phyloP scores from a whole-genome alignment of 2,888 invertebrate genomes.

The Synergus japonicus region DNA sequence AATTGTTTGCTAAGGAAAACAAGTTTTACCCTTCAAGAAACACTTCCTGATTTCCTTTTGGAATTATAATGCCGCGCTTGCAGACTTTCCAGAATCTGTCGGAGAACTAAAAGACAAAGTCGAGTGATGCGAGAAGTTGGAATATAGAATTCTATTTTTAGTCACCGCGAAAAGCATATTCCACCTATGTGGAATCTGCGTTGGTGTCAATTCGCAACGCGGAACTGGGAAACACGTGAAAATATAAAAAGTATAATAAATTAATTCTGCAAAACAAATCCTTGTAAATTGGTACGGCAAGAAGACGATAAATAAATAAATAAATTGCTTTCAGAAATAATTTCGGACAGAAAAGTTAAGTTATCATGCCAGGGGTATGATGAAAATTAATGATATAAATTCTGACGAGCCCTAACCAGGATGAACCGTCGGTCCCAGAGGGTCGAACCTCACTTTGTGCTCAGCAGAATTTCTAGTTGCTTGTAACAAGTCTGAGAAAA shows the following conservation, averaged over 20 bases:
- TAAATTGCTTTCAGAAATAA: no score
- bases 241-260: not conserved
- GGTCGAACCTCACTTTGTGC: slow-evolving; percentile 88
- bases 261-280: not conserved
- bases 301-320: not conserved
- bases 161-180: slow-evolving; percentile 62
- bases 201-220: slow-evolving; percentile 38
- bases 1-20: not conserved
- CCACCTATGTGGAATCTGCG: slow-evolving; percentile 32
- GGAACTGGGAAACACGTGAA: not conserved
- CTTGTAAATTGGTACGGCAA: no score
- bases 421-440: slow-evolving; percentile 84
- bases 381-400: slow-evolving; percentile 40
- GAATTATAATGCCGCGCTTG: slow-evolving; percentile 3
- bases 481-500: slow-evolving; percentile 87
- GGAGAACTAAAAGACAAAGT: slow-evolving; percentile 59
- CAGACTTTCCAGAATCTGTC: slow-evolving; percentile 61
- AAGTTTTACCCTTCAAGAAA: slow-evolving; percentile 19
- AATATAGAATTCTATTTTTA: slow-evolving; percentile 66
- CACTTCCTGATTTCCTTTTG: slow-evolving; percentile 9
- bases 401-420: slow-evolving; percentile 78
- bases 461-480: slow-evolving; percentile 86
- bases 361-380: slow-evolving; percentile 12
- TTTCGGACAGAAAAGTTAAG: not conserved
- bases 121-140: slow-evolving; percentile 63